Conservation (phyloP, 2,797 vertebrate genomes). For the Syngnathus acus region DNA sequence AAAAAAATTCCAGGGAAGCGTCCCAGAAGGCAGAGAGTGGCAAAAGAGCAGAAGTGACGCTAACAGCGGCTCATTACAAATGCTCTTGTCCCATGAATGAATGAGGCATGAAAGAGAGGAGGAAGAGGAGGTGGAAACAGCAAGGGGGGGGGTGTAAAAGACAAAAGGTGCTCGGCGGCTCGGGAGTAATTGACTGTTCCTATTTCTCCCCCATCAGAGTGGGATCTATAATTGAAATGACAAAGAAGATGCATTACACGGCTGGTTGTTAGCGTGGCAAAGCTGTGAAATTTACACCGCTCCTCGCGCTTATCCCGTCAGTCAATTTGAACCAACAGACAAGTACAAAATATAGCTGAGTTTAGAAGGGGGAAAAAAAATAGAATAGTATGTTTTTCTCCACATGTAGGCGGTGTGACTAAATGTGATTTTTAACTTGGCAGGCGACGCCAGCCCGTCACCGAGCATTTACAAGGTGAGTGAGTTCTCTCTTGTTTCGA, state of each 20-base stretch:
- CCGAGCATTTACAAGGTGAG: conserved; percentile 45
- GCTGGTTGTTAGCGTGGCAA: conserved; percentile 59
- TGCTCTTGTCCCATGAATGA: conserved; percentile 37
- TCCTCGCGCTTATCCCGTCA: conserved; percentile 37
- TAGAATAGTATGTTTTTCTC: not conserved
- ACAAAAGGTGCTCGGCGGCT: conserved; percentile 14
- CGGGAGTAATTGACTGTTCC: conserved; percentile 54
- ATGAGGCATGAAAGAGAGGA: conserved; percentile 19
- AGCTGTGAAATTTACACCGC: conserved; percentile 60
- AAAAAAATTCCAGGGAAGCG: not conserved
- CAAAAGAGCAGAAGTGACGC: conserved; percentile 7
- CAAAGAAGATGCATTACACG: conserved; percentile 75
- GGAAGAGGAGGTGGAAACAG: not conserved
- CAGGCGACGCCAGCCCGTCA: conserved; percentile 21
- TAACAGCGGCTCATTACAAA: conserved; percentile 55
- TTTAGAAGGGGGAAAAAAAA: not conserved
- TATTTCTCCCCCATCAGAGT: conserved; percentile 51
- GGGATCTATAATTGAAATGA: conserved; percentile 80
- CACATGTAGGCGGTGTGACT: not conserved
- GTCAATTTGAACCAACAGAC: conserved; percentile 27
- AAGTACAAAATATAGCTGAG: not conserved
- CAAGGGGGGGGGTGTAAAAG: not conserved
- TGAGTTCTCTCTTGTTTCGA: not conserved
- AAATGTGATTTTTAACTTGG: not conserved
- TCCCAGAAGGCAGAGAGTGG: too few relatives aligned